Conservation (phyloP, 53 echinoderm and acorn worm genomes). For the Temnopleurus reevesii region DNA sequence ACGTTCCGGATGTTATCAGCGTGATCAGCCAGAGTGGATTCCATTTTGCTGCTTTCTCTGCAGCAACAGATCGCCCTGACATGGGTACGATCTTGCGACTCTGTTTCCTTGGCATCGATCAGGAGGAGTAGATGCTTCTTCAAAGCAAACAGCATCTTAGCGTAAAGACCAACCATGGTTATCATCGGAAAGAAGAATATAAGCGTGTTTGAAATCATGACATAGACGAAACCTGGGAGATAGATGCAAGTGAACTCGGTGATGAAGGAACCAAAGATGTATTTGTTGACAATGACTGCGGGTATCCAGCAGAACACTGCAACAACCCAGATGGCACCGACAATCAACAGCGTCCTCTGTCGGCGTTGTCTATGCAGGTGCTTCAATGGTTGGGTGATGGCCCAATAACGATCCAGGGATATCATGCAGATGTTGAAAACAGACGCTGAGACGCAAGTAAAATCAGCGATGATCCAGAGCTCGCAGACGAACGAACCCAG, state of each 20-base stretch:
- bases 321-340: conserved; percentile 57
- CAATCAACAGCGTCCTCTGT: conserved; percentile 41
- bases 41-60: background rate
- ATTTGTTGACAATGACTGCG: conserved; percentile 50
- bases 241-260: conserved; percentile 57
- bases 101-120: background rate
- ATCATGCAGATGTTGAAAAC: conserved; percentile 74
- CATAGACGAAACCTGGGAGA: conserved; percentile 65
- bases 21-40: background rate
- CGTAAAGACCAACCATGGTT: conserved; percentile 63
- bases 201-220: conserved; percentile 60
- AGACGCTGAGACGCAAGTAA: conserved; percentile 77
- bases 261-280: conserved; percentile 37
- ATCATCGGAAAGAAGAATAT: conserved; percentile 68
- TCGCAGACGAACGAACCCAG: conserved; percentile 70
- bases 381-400: conserved; percentile 68
- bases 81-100: background rate
- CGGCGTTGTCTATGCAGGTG: conserved; percentile 52
- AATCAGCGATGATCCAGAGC: conserved; percentile 69
- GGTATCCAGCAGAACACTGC: conserved; percentile 70
- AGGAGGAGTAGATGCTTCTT: background rate
- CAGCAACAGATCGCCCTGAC: background rate
- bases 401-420: conserved; percentile 74
- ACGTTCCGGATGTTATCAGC: too few species aligned
- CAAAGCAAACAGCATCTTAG: conserved; percentile 41